Percentiles rank a stretch among this genome's conserved stretches.
Conservation (phyloP, 2,113 vertebrate species). For the Willisornis vidua region DNA sequence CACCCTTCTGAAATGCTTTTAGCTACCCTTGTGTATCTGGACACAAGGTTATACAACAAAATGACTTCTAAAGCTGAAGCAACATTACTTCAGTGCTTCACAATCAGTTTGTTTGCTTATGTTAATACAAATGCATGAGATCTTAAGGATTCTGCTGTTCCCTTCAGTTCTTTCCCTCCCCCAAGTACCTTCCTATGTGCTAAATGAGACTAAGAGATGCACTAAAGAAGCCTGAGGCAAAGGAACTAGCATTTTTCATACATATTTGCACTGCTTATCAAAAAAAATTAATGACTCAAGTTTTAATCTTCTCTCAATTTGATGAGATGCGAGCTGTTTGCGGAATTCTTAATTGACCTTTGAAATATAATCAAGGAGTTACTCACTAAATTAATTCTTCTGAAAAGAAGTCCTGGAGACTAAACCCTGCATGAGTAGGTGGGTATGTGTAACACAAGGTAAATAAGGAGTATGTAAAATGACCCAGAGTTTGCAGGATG, state of each 20-base stretch:
- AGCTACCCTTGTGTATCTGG: background rate
- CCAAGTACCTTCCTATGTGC: background rate
- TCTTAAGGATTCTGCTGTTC: background rate
- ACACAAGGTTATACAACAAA: background rate
- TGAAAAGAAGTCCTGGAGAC: background rate
- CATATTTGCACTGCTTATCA: slow-evolving; percentile 44
- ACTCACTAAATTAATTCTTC: slow-evolving; percentile 6
- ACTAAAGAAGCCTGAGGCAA: slow-evolving; percentile 19
- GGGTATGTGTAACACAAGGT: background rate
- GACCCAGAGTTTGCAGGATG: background rate
- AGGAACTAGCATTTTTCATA: slow-evolving; percentile 28
- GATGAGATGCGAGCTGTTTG: slow-evolving; percentile 48
- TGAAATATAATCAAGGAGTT: slow-evolving; percentile 53
- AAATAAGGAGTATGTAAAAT: background rate
- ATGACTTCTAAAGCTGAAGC: background rate
- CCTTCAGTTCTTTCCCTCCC: background rate
- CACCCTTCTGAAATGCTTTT: background rate
- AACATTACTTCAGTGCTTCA: background rate
- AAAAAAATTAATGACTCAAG: slow-evolving; percentile 29
- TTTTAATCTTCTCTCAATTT: slow-evolving; percentile 63
- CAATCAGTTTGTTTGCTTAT: background rate
- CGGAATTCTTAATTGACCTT: slow-evolving; percentile 56
- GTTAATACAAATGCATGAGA: background rate
- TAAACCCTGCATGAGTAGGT: background rate
- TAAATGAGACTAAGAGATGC: background rate